Base-by-base conservation (phyloP, 2,888 invertebrate species). In the Hirtodrosophila alboralis region DNA sequence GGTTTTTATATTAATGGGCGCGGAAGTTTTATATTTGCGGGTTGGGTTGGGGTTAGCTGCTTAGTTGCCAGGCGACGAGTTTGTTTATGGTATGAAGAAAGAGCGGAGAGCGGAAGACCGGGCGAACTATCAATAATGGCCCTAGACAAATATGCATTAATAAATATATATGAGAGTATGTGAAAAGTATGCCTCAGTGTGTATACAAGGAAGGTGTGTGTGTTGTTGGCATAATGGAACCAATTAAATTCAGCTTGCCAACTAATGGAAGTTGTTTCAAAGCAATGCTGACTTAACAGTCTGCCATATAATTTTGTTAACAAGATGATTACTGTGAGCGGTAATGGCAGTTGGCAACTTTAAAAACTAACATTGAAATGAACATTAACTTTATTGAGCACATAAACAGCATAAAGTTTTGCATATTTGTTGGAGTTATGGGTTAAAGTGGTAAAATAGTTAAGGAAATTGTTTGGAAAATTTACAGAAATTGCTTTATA, bases 21-120 rank as follows among this genome's bases (percentile, higher is more conserved):
- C 48, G 47, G 48, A 51, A 67, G 36, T 45, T 44, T 18, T 7
- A 12, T 28, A 36, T 45, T 30, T n/a, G n/a, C n/a, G 21, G 10
- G 23, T 33, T 48, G 44, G 52, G 21, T 16, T 26, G 27, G 64
- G 21, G 44, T 45, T n/a, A 45, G 56, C 69, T 72, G 67, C 60
- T 66, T 57, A 66, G 71, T 71, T 71, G 74, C 71, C 71, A 28
- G 30, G 68, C 68, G 51, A 71, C 73, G 62, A 43, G 54, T 56
- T 73, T 71, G 73, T 67, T 71, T 68, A 59, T 56, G 21, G 30
- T 33, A 34, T 33, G 13, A 37, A 36, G 33, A 28, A 30, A 9
- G 34, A 12, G 26, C 13, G 34, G 31, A 8, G 8, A 16, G 44
- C 64, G 58, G 52, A 49, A 58, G 65, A 18, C 27, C 8, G 47